Evolutionary conservation across 2,797 vertebrate species (phyloP).

Genomic region (Remorina albescens): DNA sequence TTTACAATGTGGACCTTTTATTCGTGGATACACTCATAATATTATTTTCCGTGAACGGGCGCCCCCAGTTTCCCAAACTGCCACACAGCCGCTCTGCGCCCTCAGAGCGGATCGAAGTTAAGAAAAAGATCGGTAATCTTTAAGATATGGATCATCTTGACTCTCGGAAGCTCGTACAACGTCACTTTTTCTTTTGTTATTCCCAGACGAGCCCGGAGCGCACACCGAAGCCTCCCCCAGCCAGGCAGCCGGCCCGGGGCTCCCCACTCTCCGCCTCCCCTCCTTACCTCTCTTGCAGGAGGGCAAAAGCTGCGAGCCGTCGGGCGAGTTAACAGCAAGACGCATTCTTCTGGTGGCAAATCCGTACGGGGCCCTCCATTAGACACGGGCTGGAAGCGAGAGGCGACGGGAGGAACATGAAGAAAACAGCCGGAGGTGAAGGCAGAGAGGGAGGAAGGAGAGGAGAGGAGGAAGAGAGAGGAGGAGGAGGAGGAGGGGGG

Average conservation of each 20-base stretch:
- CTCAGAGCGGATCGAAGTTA: constrained; percentile 29
- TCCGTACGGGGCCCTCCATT: constrained; percentile 89
- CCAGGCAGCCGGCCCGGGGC: constrained; percentile 40
- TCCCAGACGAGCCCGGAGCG: constrained; percentile 22
- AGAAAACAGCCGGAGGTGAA: constrained; percentile 53
- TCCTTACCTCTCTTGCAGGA: constrained; percentile 85
- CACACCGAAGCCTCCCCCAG: constrained; percentile 6
- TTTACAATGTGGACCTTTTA: neutral
- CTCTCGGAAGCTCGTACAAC: neutral
- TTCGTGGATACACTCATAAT: constrained; percentile 1
- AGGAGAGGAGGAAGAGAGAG: too few species aligned
- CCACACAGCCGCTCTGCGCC: constrained; percentile 17
- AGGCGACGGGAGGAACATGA: constrained; percentile 56
- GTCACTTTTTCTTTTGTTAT: constrained; percentile 28
- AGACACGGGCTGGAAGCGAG: constrained; percentile 79
- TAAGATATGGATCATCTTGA: neutral
- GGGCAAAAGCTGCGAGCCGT: constrained; percentile 72
- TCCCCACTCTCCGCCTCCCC: constrained; percentile 17
- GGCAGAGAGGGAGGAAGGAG: too few species aligned
- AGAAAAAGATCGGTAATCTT: constrained; percentile 19
- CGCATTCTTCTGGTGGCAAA: constrained; percentile 82
- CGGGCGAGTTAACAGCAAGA: constrained; percentile 72
- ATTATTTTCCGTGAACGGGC: constrained; percentile 23
- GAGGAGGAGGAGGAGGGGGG: neutral
- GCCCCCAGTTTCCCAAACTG: constrained; percentile 35